These are phyloP conservation scores for Aethina tumida DNA, from an alignment of 1,140 invertebrate species.

Conservation along the genomic window DNA sequence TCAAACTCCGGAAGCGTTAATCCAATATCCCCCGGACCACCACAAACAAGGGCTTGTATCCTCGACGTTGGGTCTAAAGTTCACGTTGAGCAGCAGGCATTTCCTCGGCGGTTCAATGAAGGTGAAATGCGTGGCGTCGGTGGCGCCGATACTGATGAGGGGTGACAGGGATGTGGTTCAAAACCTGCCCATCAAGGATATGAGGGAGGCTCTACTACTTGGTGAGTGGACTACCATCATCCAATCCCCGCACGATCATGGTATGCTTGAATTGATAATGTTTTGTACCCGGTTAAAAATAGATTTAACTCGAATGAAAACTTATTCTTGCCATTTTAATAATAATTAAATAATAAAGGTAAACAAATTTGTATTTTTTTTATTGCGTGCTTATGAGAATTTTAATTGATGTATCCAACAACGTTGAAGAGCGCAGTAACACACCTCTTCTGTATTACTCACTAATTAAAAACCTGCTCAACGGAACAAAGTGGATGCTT, in stretches of 20 bases:
- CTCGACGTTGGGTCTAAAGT: constrained; percentile 42
- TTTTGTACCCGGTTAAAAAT: too few relatives aligned
- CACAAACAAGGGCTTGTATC: constrained; percentile 47
- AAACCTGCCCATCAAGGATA: constrained; percentile 40
- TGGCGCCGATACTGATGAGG: constrained; percentile 47
- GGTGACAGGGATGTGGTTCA: constrained; percentile 45
- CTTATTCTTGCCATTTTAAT: too few relatives aligned
- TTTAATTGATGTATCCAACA: too few relatives aligned
- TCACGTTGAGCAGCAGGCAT: constrained; percentile 40
- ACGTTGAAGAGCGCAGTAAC: too few relatives aligned
- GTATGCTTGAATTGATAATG: too few relatives aligned
- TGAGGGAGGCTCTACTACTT: constrained; percentile 47
- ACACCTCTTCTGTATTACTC: too few relatives aligned
- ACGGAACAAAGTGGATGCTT: too few relatives aligned
- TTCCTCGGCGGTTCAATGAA: constrained; percentile 46
- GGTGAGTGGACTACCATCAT: constrained; percentile 36
- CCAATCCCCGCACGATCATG: constrained; percentile 13
- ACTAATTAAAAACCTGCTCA: too few relatives aligned
- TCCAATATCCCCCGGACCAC: constrained; percentile 39
- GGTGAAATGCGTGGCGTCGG: constrained; percentile 47
- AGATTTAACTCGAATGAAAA: too few relatives aligned
- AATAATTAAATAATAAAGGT: too few relatives aligned
- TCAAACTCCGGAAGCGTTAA: constrained; percentile 36
- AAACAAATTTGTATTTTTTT: too few relatives aligned
- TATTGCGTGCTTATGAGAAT: too few relatives aligned